Percentiles rank a stretch among this genome's conserved stretches.
phyloP scores from a whole-genome alignment of 2,888 invertebrate genomes.

The Drosophila meridiana region DNA sequence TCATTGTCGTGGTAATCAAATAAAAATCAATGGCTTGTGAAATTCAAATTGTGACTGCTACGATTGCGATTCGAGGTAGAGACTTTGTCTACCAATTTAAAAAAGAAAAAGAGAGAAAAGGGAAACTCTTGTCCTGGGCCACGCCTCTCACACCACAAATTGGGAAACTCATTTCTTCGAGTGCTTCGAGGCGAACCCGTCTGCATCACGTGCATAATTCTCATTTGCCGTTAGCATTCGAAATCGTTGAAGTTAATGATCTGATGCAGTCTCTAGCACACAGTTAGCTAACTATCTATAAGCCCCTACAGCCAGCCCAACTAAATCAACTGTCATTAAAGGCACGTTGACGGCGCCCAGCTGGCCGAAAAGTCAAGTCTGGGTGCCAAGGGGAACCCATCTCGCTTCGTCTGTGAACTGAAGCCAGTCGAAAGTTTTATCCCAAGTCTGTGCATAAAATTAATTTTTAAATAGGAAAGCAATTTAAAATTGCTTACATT shows the following conservation, averaged over 20 bases:
- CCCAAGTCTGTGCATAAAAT: conserved; percentile 69
- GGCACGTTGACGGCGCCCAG: conserved; percentile 54
- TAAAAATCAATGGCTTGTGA: conserved; percentile 80
- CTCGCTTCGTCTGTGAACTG: background rate
- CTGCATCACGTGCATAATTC: conserved; percentile 71
- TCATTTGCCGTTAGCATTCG: conserved; percentile 73
- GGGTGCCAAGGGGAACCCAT: background rate
- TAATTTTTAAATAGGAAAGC: conserved; percentile 65
- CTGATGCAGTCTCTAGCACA: conserved; percentile 68
- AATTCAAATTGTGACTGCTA: conserved; percentile 75
- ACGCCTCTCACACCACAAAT: conserved; percentile 1
- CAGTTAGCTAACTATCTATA: conserved; percentile 46
- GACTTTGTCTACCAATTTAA: conserved; percentile 40
- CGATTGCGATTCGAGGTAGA: conserved; percentile 31
- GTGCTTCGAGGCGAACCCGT: conserved; percentile 52
- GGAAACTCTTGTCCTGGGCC: background rate
- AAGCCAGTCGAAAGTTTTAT: conserved; percentile 32
- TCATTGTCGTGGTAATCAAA: conserved; percentile 78
- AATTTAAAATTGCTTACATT: conserved; percentile 28
- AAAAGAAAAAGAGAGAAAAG: background rate
- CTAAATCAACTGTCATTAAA: conserved; percentile 77
- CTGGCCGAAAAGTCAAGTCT: conserved; percentile 28
- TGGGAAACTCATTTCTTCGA: conserved; percentile 57
- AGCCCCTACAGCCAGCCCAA: conserved; percentile 47
- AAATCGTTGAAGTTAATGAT: conserved; percentile 76